A percentile compares a stretch with the other conserved stretches of the same genome.
These are phyloP conservation scores for Prunella fulvescens DNA, from an alignment of 2,113 vertebrate species.

Conservation along the genomic window DNA sequence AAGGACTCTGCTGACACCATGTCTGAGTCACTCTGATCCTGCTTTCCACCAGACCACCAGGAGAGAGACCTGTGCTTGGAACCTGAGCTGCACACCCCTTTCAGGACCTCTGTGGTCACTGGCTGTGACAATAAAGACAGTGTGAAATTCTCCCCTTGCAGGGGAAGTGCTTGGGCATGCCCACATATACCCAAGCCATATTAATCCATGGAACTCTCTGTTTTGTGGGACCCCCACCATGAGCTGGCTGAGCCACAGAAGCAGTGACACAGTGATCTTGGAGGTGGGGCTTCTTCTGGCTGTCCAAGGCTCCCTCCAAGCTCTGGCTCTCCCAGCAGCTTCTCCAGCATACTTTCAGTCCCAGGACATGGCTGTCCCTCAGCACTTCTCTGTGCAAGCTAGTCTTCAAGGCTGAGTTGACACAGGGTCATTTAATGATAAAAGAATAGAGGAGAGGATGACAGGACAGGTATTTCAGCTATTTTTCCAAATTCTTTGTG, in stretches of 20 bases:
- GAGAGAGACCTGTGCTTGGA: not conserved
- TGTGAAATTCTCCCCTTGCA: accelerated
- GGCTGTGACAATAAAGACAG: not conserved
- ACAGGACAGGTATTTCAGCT: not conserved
- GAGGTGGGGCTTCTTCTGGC: not conserved
- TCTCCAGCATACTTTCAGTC: accelerated
- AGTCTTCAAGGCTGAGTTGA: not conserved
- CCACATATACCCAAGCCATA: not conserved
- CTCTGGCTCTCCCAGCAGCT: not conserved
- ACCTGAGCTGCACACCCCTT: not conserved
- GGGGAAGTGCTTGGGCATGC: not conserved
- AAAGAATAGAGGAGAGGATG: not conserved
- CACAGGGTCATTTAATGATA: not conserved
- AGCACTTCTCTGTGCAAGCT: not conserved
- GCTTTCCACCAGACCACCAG: not conserved
- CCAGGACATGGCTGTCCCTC: accelerated
- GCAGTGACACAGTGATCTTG: too few species aligned
- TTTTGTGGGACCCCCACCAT: not conserved
- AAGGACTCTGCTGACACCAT: not conserved
- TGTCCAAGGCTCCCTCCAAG: not conserved
- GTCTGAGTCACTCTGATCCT: not conserved
- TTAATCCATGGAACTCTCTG: not conserved
- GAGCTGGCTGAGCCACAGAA: not conserved
- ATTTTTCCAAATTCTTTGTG: not conserved
- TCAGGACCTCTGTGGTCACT: not conserved